phyloP scores from a whole-genome alignment of 2,113 vertebrate species.

The Crotalus horridus region DNA sequence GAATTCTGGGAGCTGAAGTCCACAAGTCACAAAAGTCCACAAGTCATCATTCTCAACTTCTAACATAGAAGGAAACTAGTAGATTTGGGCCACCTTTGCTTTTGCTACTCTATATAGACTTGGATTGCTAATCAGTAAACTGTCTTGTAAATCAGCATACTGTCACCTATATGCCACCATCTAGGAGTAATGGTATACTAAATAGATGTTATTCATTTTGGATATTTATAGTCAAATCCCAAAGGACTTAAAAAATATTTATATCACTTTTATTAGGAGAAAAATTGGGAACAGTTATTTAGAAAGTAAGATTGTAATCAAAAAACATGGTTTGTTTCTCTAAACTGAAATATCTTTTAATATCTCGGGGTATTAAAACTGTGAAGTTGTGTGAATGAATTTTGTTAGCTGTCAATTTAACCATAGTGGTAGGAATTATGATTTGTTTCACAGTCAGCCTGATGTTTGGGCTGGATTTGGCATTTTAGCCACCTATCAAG shows the following conservation, averaged over 20 bases:
- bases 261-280: neutral
- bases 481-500: neutral
- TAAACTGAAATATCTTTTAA: neutral
- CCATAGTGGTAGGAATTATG: neutral
- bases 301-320: neutral
- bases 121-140: neutral
- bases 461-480: neutral
- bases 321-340: neutral
- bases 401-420: neutral
- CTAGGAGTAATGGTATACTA: neutral
- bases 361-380: neutral
- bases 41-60: neutral
- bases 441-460: neutral
- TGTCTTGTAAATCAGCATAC: neutral
- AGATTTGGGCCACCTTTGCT: neutral
- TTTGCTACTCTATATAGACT: neutral
- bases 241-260: neutral
- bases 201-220: rapidly evolving
- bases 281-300: neutral
- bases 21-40: no score
- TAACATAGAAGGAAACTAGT: neutral
- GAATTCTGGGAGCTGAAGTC: no score
- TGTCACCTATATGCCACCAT: neutral
- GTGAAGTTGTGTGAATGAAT: neutral
- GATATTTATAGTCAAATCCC: neutral